Evolutionary conservation across 2,113 vertebrate species (phyloP).

Genomic region (Gnathonemus echidnorhynchus): DNA sequence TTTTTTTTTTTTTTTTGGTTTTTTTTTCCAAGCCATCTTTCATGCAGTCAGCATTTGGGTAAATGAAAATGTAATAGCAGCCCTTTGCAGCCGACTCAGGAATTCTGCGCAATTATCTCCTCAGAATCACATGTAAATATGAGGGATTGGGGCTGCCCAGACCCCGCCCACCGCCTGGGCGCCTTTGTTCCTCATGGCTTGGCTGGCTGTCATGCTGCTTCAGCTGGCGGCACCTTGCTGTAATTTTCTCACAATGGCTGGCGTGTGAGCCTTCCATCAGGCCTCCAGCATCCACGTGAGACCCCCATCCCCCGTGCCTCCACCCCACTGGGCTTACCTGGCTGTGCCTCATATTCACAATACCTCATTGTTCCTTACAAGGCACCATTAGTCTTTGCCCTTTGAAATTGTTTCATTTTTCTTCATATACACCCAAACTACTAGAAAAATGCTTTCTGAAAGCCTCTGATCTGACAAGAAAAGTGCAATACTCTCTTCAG

Average conservation of each 20-base stretch:
- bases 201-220: slow-evolving; percentile 11
- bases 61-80: slow-evolving; percentile 2
- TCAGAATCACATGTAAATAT: slow-evolving; percentile 20
- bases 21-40: neutral
- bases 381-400: neutral
- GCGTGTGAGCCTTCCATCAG: slow-evolving; percentile 22
- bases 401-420: neutral
- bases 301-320: neutral
- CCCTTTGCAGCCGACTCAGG: neutral
- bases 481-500: neutral
- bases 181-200: slow-evolving; percentile 8
- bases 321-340: slow-evolving; percentile 13
- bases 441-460: neutral
- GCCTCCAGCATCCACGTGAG: neutral
- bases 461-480: neutral
- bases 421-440: neutral
- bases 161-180: neutral
- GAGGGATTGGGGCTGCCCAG: slow-evolving; percentile 10
- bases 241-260: slow-evolving; percentile 27
- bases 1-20: neutral
- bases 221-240: slow-evolving; percentile 19
- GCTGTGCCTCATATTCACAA: neutral
- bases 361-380: neutral
- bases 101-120: slow-evolving; percentile 24
- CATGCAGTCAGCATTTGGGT: slow-evolving; percentile 12